Evolutionary conservation across 2,113 vertebrate species (phyloP).

Genomic region (Ciconia boyciana): DNA sequence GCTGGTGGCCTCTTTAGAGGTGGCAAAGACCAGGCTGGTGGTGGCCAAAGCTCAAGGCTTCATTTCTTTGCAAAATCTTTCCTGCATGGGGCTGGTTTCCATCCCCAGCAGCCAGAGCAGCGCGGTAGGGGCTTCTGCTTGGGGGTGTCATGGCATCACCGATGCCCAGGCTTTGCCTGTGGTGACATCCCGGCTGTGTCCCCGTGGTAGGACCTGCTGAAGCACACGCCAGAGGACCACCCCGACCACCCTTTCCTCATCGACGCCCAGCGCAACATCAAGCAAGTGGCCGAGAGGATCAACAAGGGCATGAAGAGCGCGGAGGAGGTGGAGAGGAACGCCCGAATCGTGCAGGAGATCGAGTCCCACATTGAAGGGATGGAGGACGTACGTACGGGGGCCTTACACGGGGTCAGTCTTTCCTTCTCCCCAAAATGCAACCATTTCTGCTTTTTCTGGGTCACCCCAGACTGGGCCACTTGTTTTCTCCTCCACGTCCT

Average conservation of each 20-base stretch:
- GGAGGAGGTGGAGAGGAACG: constrained; percentile 92
- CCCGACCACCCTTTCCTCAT: constrained; percentile 87
- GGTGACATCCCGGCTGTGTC: background rate
- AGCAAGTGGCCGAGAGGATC: constrained; percentile 93
- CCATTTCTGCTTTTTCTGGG: background rate
- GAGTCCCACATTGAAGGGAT: constrained; percentile 97
- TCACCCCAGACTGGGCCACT: background rate
- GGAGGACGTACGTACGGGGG: constrained; percentile 81
- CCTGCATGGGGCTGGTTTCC: background rate
- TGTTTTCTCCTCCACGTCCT: background rate
- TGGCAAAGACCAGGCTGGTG: background rate
- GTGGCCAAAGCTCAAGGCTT: background rate
- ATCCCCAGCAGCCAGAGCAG: background rate
- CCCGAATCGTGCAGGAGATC: constrained; percentile 95
- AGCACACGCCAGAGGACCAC: constrained; percentile 94
- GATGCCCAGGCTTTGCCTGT: accelerated
- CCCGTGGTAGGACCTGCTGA: constrained; percentile 85
- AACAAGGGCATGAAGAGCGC: constrained; percentile 94
- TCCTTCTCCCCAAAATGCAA: background rate
- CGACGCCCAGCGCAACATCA: constrained; percentile 93
- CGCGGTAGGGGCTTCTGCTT: accelerated
- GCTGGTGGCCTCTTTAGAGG: background rate
- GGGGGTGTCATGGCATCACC: accelerated
- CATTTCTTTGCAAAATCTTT: background rate
- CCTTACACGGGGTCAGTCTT: accelerated